Percentiles rank a stretch among this genome's conserved stretches.
These are phyloP conservation scores for Malthinus flaveolus DNA, from an alignment of 2,888 invertebrate species.

Conservation along the genomic window DNA sequence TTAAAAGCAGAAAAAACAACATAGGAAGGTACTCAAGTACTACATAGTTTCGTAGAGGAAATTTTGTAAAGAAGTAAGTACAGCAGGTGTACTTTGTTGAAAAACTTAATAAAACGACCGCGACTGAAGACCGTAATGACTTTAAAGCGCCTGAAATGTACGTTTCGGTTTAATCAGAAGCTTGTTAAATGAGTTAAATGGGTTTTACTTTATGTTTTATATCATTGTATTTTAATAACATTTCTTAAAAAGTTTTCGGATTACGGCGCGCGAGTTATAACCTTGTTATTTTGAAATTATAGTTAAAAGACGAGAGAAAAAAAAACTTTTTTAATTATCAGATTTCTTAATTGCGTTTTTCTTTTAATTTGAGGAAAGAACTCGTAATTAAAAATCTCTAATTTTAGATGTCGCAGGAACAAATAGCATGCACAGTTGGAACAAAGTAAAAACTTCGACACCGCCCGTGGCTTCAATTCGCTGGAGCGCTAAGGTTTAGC, in stretches of 20 bases:
- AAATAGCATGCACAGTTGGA: constrained; percentile 24
- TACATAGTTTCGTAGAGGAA: neutral
- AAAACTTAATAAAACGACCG: constrained; percentile 45
- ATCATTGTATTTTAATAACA: constrained; percentile 22
- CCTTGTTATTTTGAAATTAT: constrained; percentile 21
- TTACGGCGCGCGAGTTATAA: constrained; percentile 15
- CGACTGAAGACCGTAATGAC: constrained; percentile 35
- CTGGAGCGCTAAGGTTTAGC: constrained; percentile 17
- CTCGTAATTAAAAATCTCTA: constrained; percentile 33
- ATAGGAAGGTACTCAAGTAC: no score
- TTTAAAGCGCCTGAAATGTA: constrained; percentile 40
- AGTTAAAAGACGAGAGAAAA: constrained; percentile 6
- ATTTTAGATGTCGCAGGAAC: constrained; percentile 28
- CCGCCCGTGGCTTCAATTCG: constrained; percentile 15
- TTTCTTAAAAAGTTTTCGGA: constrained; percentile 22
- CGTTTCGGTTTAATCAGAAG: constrained; percentile 44
- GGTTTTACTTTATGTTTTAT: constrained; percentile 21
- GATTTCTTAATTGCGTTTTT: constrained; percentile 32
- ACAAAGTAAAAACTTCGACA: constrained; percentile 15
- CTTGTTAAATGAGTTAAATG: constrained; percentile 26
- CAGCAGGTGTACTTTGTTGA: constrained; percentile 41
- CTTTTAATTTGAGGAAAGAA: constrained; percentile 13
- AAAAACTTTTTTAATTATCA: constrained; percentile 30
- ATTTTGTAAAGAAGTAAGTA: constrained; percentile 20
- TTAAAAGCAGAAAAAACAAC: no score